These are phyloP conservation scores for Catharus bicknelli DNA, from an alignment of 2,113 vertebrate species.

Conservation along the genomic window DNA sequence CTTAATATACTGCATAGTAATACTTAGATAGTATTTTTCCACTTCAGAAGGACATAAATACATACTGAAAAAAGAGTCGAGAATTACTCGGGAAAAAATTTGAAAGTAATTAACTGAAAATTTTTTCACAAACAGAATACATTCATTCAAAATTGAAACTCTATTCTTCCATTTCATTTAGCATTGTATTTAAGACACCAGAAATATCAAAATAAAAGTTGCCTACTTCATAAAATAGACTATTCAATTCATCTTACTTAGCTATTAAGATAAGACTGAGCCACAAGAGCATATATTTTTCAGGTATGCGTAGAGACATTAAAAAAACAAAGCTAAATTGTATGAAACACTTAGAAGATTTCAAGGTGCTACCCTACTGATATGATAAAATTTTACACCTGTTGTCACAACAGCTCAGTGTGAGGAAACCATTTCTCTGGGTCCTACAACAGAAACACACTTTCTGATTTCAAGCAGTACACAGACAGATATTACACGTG, in stretches of 20 bases:
- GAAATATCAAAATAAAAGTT: background rate
- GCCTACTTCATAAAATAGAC: background rate
- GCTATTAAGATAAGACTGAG: background rate
- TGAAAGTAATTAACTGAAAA: background rate
- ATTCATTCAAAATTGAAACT: background rate
- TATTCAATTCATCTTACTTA: background rate
- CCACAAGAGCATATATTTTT: background rate
- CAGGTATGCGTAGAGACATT: background rate
- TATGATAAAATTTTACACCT: background rate
- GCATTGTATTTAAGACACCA: background rate
- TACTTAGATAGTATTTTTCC: background rate
- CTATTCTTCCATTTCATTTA: background rate
- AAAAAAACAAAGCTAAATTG: background rate
- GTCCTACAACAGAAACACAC: background rate
- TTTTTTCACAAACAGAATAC: background rate
- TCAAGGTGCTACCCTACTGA: background rate
- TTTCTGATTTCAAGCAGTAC: background rate
- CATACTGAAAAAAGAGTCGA: background rate
- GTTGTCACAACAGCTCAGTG: background rate
- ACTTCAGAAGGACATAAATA: background rate
- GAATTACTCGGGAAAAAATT: background rate
- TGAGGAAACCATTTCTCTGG: background rate
- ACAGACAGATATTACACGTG: fast-evolving
- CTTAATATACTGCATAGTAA: background rate
- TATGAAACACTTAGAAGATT: background rate